Conservation (phyloP, 2,888 invertebrate species). For the Thysanoteuthis rhombus region DNA sequence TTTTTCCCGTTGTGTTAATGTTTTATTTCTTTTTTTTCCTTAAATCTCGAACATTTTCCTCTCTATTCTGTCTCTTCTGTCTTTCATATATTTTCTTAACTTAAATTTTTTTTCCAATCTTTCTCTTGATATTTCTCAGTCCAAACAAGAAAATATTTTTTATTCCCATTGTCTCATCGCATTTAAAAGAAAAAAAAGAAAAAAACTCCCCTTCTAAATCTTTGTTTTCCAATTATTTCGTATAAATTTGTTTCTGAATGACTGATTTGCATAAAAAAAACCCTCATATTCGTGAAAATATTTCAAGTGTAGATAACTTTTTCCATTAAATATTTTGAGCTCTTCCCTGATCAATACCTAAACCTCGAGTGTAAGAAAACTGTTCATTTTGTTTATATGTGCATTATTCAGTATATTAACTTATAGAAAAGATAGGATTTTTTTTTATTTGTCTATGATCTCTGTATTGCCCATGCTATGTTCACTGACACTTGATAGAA, state of each 20-base stretch:
- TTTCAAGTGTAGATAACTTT: background rate
- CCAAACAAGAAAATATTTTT: background rate
- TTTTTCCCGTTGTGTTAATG: conserved; percentile 35
- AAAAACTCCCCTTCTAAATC: too few relatives aligned
- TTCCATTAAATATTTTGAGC: background rate
- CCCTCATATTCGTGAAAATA: background rate
- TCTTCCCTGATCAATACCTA: background rate
- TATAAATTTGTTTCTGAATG: background rate
- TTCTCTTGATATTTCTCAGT: background rate
- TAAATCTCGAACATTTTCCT: background rate
- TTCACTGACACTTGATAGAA: background rate
- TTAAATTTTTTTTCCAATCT: background rate
- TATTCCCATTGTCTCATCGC: background rate
- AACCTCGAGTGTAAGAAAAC: background rate
- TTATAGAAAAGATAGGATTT: background rate
- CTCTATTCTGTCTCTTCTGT: background rate
- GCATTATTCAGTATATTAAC: too few relatives aligned
- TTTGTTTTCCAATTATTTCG: background rate
- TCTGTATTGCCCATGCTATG: background rate
- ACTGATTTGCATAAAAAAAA: background rate
- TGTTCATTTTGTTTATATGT: background rate
- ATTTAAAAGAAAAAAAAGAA: background rate
- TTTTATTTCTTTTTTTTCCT: conserved; percentile 17
- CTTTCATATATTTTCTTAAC: background rate
- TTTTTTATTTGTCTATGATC: background rate